Evolutionary conservation across 2,888 invertebrate genomes (phyloP).

Genomic region (Orthosia incerta): DNA sequence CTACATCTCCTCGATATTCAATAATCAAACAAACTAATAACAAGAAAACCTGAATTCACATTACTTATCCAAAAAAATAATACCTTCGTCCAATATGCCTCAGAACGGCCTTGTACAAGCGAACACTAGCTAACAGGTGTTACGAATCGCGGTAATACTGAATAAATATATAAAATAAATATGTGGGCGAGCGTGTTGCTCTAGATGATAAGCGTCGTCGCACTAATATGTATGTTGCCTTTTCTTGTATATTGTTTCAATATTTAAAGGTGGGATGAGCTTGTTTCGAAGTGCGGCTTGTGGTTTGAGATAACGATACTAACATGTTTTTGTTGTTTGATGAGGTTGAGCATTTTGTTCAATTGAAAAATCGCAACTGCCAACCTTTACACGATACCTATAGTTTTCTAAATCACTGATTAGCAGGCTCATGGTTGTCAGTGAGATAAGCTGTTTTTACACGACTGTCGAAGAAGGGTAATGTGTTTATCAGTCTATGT

Average conservation of each 20-base stretch:
- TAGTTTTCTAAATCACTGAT: background rate
- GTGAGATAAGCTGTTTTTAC: too few relatives aligned
- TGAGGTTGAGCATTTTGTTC: background rate
- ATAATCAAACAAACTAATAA: conserved; percentile 49
- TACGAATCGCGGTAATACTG: conserved; percentile 64
- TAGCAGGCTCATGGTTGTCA: background rate
- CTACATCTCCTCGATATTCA: conserved; percentile 17
- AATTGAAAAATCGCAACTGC: background rate
- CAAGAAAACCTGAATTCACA: conserved; percentile 52
- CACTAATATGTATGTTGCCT: conserved; percentile 32
- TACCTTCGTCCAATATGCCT: conserved; percentile 61
- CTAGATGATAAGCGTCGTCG: conserved; percentile 42
- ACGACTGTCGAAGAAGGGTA: too few relatives aligned
- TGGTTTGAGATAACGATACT: background rate
- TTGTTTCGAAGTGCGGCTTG: conserved; percentile 13
- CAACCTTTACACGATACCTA: too few relatives aligned
- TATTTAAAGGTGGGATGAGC: conserved; percentile 37
- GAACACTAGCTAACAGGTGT: conserved; percentile 63
- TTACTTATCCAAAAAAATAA: conserved; percentile 62
- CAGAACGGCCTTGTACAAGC: conserved; percentile 57
- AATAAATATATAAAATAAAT: conserved; percentile 65
- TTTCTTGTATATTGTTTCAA: conserved; percentile 41
- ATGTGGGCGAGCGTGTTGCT: conserved; percentile 53
- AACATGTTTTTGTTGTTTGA: background rate
- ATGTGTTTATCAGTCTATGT: too few relatives aligned